Conservation (phyloP, 2,797 vertebrate genomes). For the Gouania willdenowi region DNA sequence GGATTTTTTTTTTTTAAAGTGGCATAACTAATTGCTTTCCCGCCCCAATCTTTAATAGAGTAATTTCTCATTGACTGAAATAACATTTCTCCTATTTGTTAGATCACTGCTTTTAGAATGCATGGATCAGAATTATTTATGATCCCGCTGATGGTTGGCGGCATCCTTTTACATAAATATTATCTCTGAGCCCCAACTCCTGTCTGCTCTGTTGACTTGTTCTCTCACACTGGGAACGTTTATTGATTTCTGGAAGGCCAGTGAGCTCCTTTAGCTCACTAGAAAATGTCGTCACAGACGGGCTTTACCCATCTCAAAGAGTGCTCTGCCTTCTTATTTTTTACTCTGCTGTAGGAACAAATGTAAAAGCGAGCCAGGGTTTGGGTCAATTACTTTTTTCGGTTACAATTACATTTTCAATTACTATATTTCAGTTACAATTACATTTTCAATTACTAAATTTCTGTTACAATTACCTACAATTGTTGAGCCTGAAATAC, state of each 20-base stretch:
- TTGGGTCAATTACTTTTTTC: too few species aligned
- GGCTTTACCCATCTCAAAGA: constrained; percentile 9
- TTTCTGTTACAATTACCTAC: too few species aligned
- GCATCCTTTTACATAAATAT: constrained; percentile 70
- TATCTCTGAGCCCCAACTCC: constrained; percentile 52
- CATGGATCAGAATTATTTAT: constrained; percentile 73
- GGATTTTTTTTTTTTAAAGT: constrained; percentile 33
- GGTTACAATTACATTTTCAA: too few species aligned
- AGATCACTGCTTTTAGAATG: constrained; percentile 60
- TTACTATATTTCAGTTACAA: too few species aligned
- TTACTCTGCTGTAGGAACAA: too few species aligned
- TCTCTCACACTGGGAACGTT: constrained; percentile 57
- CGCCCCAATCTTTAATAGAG: constrained; percentile 42
- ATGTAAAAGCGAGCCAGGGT: too few species aligned
- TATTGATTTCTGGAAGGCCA: constrained; percentile 70
- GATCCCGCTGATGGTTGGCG: constrained; percentile 56
- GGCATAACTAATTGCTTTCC: constrained; percentile 22
- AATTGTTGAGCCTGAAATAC: too few species aligned
- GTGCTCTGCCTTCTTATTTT: constrained; percentile 1
- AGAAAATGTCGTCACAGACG: constrained; percentile 46
- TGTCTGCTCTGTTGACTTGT: constrained; percentile 67
- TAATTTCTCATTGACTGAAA: constrained; percentile 47
- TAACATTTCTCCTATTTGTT: constrained; percentile 52
- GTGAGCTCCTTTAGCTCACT: constrained; percentile 44
- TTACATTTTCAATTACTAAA: too few species aligned